Evolutionary conservation across 2,113 vertebrate species (phyloP).

Genomic region (Pavo muticus): DNA sequence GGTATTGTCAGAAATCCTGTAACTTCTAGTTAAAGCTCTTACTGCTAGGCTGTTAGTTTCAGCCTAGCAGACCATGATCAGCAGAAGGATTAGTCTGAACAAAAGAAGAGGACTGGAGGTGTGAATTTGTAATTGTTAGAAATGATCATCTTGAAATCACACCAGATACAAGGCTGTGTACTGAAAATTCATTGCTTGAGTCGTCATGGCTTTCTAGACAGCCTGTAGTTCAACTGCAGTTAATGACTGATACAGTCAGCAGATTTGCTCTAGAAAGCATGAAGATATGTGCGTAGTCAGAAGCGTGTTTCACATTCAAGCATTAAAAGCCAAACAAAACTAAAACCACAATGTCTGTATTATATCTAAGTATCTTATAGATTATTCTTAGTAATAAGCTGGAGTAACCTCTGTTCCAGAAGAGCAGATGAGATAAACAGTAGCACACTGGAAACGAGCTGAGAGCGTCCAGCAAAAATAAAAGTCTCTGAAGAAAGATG

Average conservation of each 20-base stretch:
- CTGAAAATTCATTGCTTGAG: neutral
- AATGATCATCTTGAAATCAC: neutral
- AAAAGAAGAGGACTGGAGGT: neutral
- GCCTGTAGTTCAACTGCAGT: neutral
- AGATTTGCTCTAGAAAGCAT: neutral
- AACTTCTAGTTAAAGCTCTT: neutral
- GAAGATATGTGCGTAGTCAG: neutral
- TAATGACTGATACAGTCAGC: neutral
- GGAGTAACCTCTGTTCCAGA: neutral
- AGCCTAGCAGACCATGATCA: neutral
- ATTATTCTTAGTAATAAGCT: neutral
- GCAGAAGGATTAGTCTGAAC: neutral
- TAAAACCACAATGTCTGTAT: neutral
- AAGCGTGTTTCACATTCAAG: neutral
- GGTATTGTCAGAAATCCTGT: neutral
- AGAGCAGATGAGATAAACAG: neutral
- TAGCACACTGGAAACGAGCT: neutral
- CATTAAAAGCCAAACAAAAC: neutral
- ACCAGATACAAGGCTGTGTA: neutral
- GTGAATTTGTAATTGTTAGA: neutral
- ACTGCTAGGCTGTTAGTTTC: neutral
- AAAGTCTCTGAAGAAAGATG: neutral
- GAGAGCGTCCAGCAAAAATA: neutral
- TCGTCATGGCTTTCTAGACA: neutral
- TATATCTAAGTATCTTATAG: neutral